phyloP scores from a whole-genome alignment of 2,888 invertebrate genomes.

The Standfussiana lucernea region DNA sequence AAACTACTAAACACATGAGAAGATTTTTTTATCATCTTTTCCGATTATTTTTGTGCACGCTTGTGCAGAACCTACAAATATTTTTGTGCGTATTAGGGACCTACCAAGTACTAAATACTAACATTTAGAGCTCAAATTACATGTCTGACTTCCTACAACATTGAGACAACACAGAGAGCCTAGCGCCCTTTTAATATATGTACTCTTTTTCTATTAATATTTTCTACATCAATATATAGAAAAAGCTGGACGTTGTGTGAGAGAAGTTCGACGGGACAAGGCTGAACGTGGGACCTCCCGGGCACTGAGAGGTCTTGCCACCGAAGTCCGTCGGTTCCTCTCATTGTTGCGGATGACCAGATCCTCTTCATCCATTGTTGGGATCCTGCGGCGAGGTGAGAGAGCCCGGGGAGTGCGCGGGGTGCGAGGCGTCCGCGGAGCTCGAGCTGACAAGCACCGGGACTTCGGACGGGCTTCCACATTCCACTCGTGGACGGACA shows the following conservation, averaged over 20 bases:
- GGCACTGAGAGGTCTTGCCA: constrained; percentile 80
- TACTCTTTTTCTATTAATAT: constrained; percentile 4
- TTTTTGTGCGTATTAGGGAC: constrained; percentile 45
- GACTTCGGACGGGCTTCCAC: constrained; percentile 82
- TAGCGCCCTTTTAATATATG: constrained; percentile 34
- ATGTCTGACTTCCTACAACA: constrained; percentile 45
- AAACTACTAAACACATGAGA: constrained; percentile 20
- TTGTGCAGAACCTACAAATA: constrained; percentile 40
- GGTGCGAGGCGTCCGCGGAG: constrained; percentile 79
- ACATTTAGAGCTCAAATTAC: constrained; percentile 30
- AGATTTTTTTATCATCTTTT: neutral
- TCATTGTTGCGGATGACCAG: constrained; percentile 81
- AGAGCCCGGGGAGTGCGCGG: constrained; percentile 78
- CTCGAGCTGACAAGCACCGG: constrained; percentile 84
- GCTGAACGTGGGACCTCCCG: constrained; percentile 80
- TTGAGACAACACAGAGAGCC: constrained; percentile 53
- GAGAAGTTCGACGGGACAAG: constrained; percentile 81
- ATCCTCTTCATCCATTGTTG: constrained; percentile 73
- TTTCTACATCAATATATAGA: constrained; percentile 79
- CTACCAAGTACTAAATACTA: constrained; percentile 41
- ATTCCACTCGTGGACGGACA: constrained; percentile 82
- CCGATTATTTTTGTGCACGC: constrained; percentile 39
- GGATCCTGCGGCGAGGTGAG: constrained; percentile 77
- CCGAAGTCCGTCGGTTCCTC: constrained; percentile 79
- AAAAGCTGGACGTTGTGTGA: constrained; percentile 87